A percentile compares a stretch with the other conserved stretches of the same genome.
These are phyloP conservation scores for Morone chrysops DNA, from an alignment of 2,113 vertebrate genomes.

Conservation along the genomic window DNA sequence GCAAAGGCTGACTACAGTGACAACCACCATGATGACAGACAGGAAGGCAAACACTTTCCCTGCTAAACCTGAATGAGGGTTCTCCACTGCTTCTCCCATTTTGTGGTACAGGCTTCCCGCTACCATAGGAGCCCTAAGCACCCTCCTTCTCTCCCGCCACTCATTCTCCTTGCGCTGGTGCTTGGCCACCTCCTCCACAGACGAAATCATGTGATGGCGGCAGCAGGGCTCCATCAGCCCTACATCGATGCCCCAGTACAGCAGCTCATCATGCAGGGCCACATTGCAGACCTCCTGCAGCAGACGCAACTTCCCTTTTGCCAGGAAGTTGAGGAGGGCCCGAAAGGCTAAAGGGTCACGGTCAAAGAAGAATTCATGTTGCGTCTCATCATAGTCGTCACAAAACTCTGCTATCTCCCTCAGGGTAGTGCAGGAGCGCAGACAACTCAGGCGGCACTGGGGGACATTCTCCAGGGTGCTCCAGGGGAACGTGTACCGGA, in stretches of 20 bases:
- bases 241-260: slow-evolving; percentile 91
- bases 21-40: slow-evolving; percentile 90
- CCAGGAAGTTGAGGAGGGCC: slow-evolving; percentile 89
- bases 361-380: slow-evolving; percentile 91
- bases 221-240: slow-evolving; percentile 89
- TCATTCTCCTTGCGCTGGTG: slow-evolving; percentile 80
- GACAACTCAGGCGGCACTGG: slow-evolving; percentile 86
- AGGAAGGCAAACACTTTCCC: slow-evolving; percentile 91
- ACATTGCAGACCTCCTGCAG: slow-evolving; percentile 87
- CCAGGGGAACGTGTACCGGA: slow-evolving; percentile 89
- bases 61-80: slow-evolving; percentile 89
- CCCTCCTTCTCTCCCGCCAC: slow-evolving; percentile 54
- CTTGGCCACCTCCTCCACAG: slow-evolving; percentile 83
- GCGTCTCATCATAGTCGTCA: slow-evolving; percentile 89
- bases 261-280: slow-evolving; percentile 89
- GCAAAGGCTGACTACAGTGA: slow-evolving; percentile 91
- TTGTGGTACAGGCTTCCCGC: slow-evolving; percentile 80
- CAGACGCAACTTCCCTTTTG: slow-evolving; percentile 88
- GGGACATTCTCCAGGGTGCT: slow-evolving; percentile 90
- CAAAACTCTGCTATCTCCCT: slow-evolving; percentile 88
- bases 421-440: slow-evolving; percentile 84
- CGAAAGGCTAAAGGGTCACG: slow-evolving; percentile 89
- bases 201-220: slow-evolving; percentile 81
- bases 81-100: slow-evolving; percentile 89
- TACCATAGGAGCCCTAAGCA: slow-evolving; percentile 12